phyloP scores from a whole-genome alignment of 2,797 vertebrate species.

The Lophius americanus region DNA sequence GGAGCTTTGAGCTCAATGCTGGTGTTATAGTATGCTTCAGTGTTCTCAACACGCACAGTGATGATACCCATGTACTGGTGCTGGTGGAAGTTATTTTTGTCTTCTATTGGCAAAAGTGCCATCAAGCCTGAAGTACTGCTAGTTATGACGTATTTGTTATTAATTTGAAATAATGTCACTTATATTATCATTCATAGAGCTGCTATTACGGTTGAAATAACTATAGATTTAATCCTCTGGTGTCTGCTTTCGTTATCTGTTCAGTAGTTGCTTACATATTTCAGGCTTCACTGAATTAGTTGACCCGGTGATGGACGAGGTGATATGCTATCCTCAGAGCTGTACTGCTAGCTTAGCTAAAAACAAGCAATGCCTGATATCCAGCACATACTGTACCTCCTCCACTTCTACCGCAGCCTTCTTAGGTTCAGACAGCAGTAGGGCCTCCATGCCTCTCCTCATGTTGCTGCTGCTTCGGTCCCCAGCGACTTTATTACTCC shows the following conservation, averaged over 20 bases:
- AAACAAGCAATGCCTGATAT: neutral
- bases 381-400: slow-evolving; percentile 47
- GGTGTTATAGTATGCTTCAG: neutral
- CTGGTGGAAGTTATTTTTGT: too few species aligned
- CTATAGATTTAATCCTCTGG: too few species aligned
- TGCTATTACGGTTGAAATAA: too few species aligned
- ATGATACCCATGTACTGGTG: too few species aligned
- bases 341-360: neutral
- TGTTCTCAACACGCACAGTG: neutral
- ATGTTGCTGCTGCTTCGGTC: slow-evolving; percentile 77
- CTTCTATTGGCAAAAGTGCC: too few species aligned
- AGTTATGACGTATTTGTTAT: too few species aligned
- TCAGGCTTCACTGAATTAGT: neutral
- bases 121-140: too few species aligned
- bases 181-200: too few species aligned
- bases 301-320: neutral
- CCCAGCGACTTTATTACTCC: neutral
- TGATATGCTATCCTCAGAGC: neutral
- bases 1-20: neutral
- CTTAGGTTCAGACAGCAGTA: slow-evolving; percentile 76
- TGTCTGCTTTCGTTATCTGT: neutral
- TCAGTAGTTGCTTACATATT: neutral
- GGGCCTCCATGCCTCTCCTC: slow-evolving; percentile 75
- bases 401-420: slow-evolving; percentile 67
- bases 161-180: too few species aligned